Evolutionary conservation across 1,140 invertebrate genomes (phyloP).

Genomic region (Cotesia chilonis): DNA sequence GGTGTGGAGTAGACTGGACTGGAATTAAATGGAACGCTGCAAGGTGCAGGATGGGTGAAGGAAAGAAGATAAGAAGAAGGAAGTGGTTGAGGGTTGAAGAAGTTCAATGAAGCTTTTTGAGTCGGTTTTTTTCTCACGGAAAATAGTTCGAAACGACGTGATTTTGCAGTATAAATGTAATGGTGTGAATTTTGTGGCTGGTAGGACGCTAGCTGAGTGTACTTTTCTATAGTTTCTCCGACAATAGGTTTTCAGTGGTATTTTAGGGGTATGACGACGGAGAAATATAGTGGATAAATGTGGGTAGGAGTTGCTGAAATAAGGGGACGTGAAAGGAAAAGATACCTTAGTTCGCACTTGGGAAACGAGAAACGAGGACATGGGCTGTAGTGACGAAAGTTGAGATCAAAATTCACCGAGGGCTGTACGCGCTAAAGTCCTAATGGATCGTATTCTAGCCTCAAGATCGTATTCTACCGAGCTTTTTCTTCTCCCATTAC

Average conservation of each 20-base stretch:
- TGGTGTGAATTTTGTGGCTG: constrained; percentile 13
- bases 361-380: constrained; percentile 39
- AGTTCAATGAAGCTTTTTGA: neutral
- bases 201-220: neutral
- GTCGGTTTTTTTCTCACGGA: neutral
- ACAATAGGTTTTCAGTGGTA: neutral
- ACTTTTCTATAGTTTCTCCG: constrained; percentile 2
- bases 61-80: too few species aligned
- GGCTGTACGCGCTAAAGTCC: constrained; percentile 54
- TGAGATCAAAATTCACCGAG: constrained; percentile 53
- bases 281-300: constrained; percentile 14
- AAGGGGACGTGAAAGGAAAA: constrained; percentile 34
- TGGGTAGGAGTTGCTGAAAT: constrained; percentile 20
- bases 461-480: neutral
- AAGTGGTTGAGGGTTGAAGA: too few species aligned
- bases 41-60: too few species aligned
- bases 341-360: constrained; percentile 46
- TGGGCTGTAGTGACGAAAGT: constrained; percentile 48
- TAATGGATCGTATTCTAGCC: constrained; percentile 58
- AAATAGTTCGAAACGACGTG: neutral
- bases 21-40: too few species aligned
- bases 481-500: constrained; percentile 17
- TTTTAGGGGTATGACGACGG: neutral
- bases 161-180: neutral
- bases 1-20: too few species aligned